Conservation (phyloP, 2,888 invertebrate genomes). For the Epistrophella euchroma region DNA sequence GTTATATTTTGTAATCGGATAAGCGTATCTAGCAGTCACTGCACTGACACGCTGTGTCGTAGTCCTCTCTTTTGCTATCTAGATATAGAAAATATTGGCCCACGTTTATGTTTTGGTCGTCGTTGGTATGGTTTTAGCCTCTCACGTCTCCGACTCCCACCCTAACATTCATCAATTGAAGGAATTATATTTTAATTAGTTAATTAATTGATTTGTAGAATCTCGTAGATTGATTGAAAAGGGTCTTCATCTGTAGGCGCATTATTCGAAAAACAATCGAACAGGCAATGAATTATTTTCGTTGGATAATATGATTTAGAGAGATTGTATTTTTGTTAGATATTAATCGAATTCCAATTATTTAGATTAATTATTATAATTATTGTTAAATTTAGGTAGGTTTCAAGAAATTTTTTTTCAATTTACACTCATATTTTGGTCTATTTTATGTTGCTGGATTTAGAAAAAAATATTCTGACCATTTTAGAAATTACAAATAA, state of each 20-base stretch:
- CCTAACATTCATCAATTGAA: background rate
- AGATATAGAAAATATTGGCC: background rate
- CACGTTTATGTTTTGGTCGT: background rate
- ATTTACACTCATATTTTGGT: too few species aligned
- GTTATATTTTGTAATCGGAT: constrained; percentile 26
- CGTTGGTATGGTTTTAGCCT: background rate
- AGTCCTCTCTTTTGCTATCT: background rate
- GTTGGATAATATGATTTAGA: background rate
- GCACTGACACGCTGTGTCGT: too few species aligned
- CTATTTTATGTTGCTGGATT: too few species aligned
- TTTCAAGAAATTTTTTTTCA: too few species aligned
- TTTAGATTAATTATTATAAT: constrained; percentile 6
- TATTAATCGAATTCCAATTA: background rate
- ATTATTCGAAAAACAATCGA: background rate
- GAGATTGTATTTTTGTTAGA: background rate
- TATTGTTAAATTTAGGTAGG: too few species aligned
- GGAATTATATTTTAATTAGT: constrained; percentile 37
- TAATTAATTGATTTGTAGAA: constrained; percentile 40
- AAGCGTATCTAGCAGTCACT: constrained; percentile 1
- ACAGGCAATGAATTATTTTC: background rate
- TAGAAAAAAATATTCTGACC: too few species aligned
- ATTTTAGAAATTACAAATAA: too few species aligned
- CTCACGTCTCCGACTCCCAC: background rate
- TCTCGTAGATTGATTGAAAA: constrained; percentile 4
- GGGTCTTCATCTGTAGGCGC: background rate